These are phyloP conservation scores for Nysson spinosus DNA, from an alignment of 2,888 invertebrate species.

Conservation along the genomic window DNA sequence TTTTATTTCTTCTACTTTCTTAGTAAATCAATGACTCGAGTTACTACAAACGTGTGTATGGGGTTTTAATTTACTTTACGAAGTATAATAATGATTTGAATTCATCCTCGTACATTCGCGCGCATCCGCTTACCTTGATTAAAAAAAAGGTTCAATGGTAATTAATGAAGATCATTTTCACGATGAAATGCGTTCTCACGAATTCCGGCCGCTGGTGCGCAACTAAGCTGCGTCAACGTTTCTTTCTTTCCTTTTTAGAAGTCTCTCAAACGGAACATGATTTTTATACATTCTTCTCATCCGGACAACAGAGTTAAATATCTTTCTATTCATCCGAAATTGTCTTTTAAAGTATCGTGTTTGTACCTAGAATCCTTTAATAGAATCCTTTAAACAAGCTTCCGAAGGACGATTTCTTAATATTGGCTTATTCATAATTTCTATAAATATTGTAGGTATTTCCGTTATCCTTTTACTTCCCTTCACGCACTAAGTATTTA, in stretches of 20 bases:
- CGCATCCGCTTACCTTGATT: constrained; percentile 54
- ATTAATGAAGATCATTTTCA: constrained; percentile 50
- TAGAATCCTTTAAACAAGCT: too few relatives aligned
- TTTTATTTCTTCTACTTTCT: constrained; percentile 74
- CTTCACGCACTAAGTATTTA: neutral
- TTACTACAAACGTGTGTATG: constrained; percentile 73
- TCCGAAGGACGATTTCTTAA: constrained; percentile 35
- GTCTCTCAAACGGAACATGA: too few relatives aligned
- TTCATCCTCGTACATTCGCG: constrained; percentile 53
- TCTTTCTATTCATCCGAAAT: constrained; percentile 14
- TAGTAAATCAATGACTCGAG: constrained; percentile 72
- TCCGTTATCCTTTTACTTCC: neutral
- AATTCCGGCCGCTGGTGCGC: constrained; percentile 43
- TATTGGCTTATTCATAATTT: constrained; percentile 27
- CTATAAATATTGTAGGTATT: constrained; percentile 24
- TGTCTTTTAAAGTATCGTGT: constrained; percentile 31
- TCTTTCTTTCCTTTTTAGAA: neutral
- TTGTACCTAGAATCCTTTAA: constrained; percentile 9
- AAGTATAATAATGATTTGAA: constrained; percentile 56
- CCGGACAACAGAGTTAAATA: constrained; percentile 28
- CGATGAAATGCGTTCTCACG: constrained; percentile 57
- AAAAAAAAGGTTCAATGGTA: constrained; percentile 61
- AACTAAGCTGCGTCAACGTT: constrained; percentile 55
- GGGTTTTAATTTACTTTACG: constrained; percentile 70
- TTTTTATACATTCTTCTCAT: constrained; percentile 25